Conservation (phyloP, 2,888 invertebrate genomes). For the Drosophila infuscata region DNA sequence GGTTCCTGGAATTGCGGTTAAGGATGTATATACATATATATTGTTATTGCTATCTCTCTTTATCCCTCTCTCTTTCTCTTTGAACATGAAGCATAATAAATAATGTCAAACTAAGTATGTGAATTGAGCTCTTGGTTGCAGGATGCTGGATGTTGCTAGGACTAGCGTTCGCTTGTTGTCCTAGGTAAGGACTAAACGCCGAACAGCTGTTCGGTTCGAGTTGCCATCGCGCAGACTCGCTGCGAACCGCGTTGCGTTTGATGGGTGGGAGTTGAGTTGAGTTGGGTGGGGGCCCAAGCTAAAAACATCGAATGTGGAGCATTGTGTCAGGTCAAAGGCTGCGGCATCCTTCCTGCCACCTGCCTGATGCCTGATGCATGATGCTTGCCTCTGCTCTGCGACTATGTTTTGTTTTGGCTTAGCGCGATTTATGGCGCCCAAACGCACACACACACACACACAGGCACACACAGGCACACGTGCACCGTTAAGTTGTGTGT, state of each 20-base stretch:
- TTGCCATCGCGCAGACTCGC: constrained; percentile 51
- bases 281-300: not conserved
- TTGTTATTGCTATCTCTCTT: constrained; percentile 19
- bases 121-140: not conserved
- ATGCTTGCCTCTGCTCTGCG: constrained; percentile 44
- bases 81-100: constrained; percentile 1
- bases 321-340: constrained; percentile 81
- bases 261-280: not conserved
- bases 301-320: constrained; percentile 81
- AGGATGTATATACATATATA: constrained; percentile 25
- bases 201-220: constrained; percentile 64
- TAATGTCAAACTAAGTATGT: not conserved
- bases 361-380: constrained; percentile 57
- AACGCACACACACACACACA: constrained; percentile 7
- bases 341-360: constrained; percentile 40
- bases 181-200: constrained; percentile 64
- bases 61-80: constrained; percentile 11
- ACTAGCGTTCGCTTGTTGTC: constrained; percentile 54
- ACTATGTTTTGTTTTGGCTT: constrained; percentile 75
- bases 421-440: constrained; percentile 74
- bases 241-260: constrained; percentile 31
- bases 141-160: constrained; percentile 23
- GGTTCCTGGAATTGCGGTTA: constrained; percentile 24
- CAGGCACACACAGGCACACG: constrained; percentile 15
- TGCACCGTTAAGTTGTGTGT: constrained; percentile 10